phyloP scores from a whole-genome alignment of 2,797 vertebrate species.

The Amblyopsis hoosieri region DNA sequence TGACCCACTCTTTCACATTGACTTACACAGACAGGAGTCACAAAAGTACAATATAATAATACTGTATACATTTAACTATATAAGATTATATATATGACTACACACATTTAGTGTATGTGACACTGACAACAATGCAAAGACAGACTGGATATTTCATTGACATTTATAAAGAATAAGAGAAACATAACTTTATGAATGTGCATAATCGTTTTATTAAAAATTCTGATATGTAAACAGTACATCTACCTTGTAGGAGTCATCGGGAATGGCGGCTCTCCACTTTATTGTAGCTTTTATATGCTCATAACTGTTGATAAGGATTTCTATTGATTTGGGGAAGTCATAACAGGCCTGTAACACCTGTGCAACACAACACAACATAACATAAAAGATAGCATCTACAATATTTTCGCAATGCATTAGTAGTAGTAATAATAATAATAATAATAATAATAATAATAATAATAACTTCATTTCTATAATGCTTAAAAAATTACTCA shows the following conservation, averaged over 20 bases:
- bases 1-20: not conserved
- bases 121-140: too few relatives aligned
- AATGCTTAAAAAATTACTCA: not conserved
- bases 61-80: not conserved
- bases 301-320: constrained; percentile 89
- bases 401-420: not conserved
- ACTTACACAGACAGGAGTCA: not conserved
- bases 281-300: constrained; percentile 83
- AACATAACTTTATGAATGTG: too few relatives aligned
- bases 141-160: too few relatives aligned
- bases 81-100: not conserved
- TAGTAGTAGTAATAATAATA: too few relatives aligned
- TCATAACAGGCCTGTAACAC: constrained; percentile 88
- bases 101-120: not conserved
- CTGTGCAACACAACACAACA: constrained; percentile 65
- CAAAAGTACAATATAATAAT: not conserved
- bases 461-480: too few relatives aligned
- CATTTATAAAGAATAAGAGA: too few relatives aligned
- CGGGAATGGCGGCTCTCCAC: constrained; percentile 89
- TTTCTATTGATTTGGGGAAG: constrained; percentile 85
- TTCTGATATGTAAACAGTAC: not conserved
- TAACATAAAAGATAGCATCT: not conserved
- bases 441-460: too few relatives aligned
- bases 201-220: too few relatives aligned
- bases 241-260: constrained; percentile 84